These are phyloP conservation scores for Taeniopygia guttata DNA, from an alignment of 2,797 vertebrate genomes.

Conservation along the genomic window DNA sequence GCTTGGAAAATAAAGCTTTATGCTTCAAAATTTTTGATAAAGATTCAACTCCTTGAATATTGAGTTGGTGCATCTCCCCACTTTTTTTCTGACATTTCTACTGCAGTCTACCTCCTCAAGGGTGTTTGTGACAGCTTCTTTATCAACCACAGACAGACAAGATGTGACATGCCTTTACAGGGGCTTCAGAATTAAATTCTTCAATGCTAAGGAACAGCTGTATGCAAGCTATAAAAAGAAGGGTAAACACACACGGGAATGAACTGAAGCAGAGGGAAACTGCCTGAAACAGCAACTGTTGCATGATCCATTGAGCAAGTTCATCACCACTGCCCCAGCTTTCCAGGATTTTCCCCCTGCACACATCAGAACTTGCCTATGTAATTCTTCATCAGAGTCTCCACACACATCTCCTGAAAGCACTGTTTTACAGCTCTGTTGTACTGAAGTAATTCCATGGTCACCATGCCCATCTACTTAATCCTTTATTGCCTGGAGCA, in stretches of 20 bases:
- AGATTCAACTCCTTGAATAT: not conserved
- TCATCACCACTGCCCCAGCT: not conserved
- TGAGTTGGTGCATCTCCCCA: not conserved
- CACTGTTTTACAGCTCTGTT: not conserved
- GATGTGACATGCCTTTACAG: not conserved
- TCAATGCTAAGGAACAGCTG: not conserved
- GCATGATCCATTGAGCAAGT: not conserved
- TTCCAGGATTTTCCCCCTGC: not conserved
- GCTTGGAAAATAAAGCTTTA: not conserved
- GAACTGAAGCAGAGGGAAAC: not conserved
- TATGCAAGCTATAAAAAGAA: not conserved
- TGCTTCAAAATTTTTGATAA: not conserved
- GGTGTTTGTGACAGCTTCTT: slow-evolving; percentile 1
- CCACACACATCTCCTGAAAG: not conserved
- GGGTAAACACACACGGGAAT: not conserved
- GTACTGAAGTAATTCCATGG: not conserved
- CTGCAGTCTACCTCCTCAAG: not conserved
- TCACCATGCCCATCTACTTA: not conserved
- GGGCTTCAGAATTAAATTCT: not conserved
- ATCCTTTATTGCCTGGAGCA: not conserved
- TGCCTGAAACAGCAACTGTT: not conserved
- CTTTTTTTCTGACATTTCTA: not conserved
- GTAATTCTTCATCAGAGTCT: not conserved
- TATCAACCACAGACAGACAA: not conserved
- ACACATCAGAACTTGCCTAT: not conserved